These are phyloP conservation scores for Siphlonurus alternatus DNA, from an alignment of 2,888 invertebrate genomes.

Conservation along the genomic window DNA sequence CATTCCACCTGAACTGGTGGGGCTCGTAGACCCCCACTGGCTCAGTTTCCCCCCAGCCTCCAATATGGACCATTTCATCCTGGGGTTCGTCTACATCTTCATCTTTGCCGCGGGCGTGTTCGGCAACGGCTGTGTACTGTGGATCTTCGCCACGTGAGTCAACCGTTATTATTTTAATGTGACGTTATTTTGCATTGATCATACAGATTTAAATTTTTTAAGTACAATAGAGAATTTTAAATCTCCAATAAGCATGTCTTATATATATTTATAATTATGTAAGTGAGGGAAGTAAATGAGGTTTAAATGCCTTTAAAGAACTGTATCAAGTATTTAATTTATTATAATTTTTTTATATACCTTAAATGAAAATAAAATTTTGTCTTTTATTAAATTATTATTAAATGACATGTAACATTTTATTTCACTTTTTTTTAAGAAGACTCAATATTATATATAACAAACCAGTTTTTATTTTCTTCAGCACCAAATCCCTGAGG, in stretches of 20 bases:
- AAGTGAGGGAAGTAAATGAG: no score
- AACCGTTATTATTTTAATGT: not conserved
- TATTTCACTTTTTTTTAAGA: no score
- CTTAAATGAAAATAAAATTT: no score
- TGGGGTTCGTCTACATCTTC: constrained; percentile 44
- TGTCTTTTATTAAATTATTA: no score
- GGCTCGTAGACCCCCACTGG: constrained; percentile 53
- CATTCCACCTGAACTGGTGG: constrained; percentile 39
- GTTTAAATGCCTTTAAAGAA: no score
- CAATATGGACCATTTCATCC: constrained; percentile 31
- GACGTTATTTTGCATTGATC: not conserved
- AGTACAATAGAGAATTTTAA: not conserved
- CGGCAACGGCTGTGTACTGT: constrained; percentile 54
- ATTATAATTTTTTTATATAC: no score
- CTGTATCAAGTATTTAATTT: no score
- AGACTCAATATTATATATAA: no score
- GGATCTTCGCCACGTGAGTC: constrained; percentile 56
- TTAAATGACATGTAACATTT: no score
- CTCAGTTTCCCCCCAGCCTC: constrained; percentile 29
- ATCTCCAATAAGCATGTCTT: no score
- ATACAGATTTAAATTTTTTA: not conserved
- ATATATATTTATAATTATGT: no score
- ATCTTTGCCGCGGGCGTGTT: constrained; percentile 40
- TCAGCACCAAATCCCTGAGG: constrained; percentile 46
- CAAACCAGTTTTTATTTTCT: no score